Evolutionary conservation across 2,797 vertebrate genomes (phyloP), one percentile per base, ranked within the genome.

Genomic region (Leuciscus waleckii): DNA sequence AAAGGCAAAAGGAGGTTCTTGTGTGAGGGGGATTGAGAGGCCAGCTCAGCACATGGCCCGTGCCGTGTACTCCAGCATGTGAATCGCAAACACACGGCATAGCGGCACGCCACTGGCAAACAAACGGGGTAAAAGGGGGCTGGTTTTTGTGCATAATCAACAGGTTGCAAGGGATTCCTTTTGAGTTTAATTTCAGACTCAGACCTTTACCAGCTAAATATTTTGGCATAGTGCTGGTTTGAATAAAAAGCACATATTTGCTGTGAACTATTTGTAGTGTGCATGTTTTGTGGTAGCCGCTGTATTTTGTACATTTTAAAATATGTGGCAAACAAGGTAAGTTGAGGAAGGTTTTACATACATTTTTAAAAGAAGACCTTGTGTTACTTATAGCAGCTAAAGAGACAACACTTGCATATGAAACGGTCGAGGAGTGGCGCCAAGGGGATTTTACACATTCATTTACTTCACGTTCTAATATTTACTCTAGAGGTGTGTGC

Each of bases 81-180:
- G 93, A 95, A 95, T 93, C 90, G 93, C 94, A 95, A 95, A 96
- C 93, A 94, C 90, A 91, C 82, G 65, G 88, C 93, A 93, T 90
- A 91, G 90, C 91, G 89, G 84, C 91, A 88, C 90, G 92, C 93
- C 94, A 90, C 88, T 91, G 89, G 90, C 92, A 94, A 95, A 95
- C 92, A 95, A 95, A 94, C 89, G 91, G 87, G 88, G 89, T 75
- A 35, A 91, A 86, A 65, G 61, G 73, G 85, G 90, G 49, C 87
- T 73, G 41, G 90, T 49, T 90, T 49, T 90, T 93, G 91, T 93
- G 91, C 83, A 79, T 88, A 89, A 90, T 86, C 79, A 94, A 92
- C 90, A 91, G 77, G 81, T 88, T 82, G 32, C 82, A 82, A 91
- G 93, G 94, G 94, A 95, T 95, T 91, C 95, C 94, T 91, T 91